Conservation (phyloP, 2,797 vertebrate genomes). For the Tokudaia muenninki region DNA sequence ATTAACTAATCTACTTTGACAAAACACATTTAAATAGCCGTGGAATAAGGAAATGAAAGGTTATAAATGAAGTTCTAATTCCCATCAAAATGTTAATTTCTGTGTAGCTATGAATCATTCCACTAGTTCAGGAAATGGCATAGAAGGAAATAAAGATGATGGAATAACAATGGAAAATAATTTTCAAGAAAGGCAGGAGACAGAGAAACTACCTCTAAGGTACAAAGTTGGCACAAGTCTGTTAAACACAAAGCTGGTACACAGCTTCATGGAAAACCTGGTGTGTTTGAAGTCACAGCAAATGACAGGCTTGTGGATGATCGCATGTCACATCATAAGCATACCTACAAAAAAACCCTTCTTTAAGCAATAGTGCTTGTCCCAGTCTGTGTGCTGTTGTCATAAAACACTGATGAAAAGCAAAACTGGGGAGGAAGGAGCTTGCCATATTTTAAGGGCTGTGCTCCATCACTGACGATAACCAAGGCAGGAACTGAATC, state of each 20-base stretch:
- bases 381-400: neutral
- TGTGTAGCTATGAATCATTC: neutral
- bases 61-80: neutral
- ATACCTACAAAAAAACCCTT: neutral
- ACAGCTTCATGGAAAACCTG: neutral
- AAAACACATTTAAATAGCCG: neutral
- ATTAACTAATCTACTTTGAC: neutral
- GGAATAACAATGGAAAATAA: neutral
- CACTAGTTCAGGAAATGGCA: neutral
- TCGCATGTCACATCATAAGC: neutral
- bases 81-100: neutral
- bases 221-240: neutral
- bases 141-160: neutral
- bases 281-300: neutral
- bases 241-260: neutral
- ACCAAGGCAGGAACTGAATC: neutral
- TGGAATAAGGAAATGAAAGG: conserved; percentile 6
- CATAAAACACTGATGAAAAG: neutral
- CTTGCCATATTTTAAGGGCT: neutral
- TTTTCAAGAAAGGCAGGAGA: neutral
- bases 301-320: neutral
- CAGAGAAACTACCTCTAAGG: neutral
- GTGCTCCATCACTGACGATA: neutral
- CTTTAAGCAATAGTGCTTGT: neutral
- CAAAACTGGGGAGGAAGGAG: neutral